Base-by-base conservation (phyloP, 1,140 invertebrate genomes). In the Bombus waltoni region DNA sequence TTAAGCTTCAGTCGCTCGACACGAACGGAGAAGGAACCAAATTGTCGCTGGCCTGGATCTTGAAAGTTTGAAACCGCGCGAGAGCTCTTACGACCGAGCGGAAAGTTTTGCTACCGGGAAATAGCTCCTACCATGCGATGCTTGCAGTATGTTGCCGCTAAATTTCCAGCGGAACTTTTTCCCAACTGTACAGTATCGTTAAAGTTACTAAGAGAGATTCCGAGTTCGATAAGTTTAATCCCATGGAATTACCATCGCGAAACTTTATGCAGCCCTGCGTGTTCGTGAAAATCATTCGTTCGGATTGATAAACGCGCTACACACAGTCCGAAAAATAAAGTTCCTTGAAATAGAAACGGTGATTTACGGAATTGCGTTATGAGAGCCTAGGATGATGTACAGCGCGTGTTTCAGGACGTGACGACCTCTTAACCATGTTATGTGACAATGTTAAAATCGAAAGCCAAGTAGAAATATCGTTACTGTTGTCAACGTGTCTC, bases 21-120 rank as follows among this genome's bases (percentile, higher is more conserved):
- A 81, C 80, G 73, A 77, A 38, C 68, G 85, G 81, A 81, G 78
- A 84, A 44, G 40, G 80, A 83, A 71, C 68, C 81, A 78, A 90
- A 89, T 89, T 85, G 88, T 90, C 88, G 88, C 74, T 76, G 59
- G 70, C 62, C 66, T 66, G 85, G 88, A 87, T 89, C 88, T 87
- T 81, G 89, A 87, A 89, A 90, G 81, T 90, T 87, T 82, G 77
- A 90, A 78, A 87, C 38, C 83, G 44, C 35, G 47, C 78, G 77
- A 81, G 68, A 28, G 74, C 81, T 73, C 71, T 89, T 89, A 89
- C 88, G 88, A 89, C 74, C 42, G 44, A 44, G 68, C 73, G 78
- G 68, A 84, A 90, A 90, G 85, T 89, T 90, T 88, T 65, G 79
- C 88, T 59, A 76, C 81, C 84, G 47, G 32, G 42, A 70, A 89